A percentile compares a stretch with the other conserved stretches of the same genome.
Conservation (phyloP, 2,113 vertebrate species). For the Sebastes fasciatus region DNA sequence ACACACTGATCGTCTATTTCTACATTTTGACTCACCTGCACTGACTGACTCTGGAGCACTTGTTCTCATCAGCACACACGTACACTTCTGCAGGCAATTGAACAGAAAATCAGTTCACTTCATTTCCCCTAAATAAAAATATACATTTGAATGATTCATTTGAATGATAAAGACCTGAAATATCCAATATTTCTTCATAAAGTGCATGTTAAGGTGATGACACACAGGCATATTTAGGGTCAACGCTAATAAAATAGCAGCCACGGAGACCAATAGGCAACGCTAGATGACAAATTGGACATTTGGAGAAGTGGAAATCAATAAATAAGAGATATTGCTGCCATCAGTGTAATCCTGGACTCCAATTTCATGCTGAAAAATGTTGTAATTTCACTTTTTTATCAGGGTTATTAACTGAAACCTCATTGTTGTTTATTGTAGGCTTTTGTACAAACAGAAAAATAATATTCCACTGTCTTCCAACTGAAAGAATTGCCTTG, state of each 20-base stretch:
- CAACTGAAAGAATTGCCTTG: not conserved
- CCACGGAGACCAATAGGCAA: not conserved
- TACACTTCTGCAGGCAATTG: not conserved
- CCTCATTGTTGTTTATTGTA: not conserved
- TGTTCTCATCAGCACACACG: not conserved
- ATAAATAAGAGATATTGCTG: conserved; percentile 17
- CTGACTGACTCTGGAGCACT: not conserved
- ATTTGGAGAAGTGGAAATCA: conserved; percentile 27
- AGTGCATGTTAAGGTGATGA: not conserved
- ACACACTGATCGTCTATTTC: not conserved
- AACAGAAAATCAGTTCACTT: not conserved
- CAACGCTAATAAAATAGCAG: not conserved
- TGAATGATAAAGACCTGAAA: not conserved
- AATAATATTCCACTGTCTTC: not conserved
- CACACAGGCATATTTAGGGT: not conserved
- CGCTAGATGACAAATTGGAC: not conserved
- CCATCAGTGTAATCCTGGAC: not conserved
- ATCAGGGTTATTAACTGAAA: not conserved
- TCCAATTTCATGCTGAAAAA: conserved; percentile 9
- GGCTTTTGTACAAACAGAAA: not conserved
- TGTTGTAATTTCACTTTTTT: conserved; percentile 6
- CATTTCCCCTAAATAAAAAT: too few species aligned
- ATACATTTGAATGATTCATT: not conserved
- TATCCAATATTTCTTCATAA: not conserved
- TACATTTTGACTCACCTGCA: not conserved